Base-by-base conservation (phyloP, 1,140 invertebrate species). In the Heliconius congener region DNA sequence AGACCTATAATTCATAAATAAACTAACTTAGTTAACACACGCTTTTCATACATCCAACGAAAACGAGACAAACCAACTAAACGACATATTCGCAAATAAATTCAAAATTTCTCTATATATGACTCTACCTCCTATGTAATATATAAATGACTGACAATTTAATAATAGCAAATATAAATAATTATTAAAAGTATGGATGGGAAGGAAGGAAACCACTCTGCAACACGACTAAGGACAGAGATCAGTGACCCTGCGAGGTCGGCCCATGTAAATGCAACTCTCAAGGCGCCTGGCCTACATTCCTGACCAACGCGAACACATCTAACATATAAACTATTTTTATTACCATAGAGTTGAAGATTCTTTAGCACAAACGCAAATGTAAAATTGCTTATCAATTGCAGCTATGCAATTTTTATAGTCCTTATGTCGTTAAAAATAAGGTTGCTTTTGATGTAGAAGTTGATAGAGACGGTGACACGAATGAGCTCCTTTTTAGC, bases 151-250 rank as follows among this genome's bases (percentile, higher is more conserved):
- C 27, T 27, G 19, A 60, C 13, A 30, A 72, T 72, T 42, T 13
- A 39, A 8, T 27, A 72, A 72, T 72, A 72, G 71, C 37, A 72
- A 72, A 66, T 66, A 30, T 66, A 66, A 66, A 66, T 66, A 39
- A 39, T 42, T 72, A 72, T 72, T 72, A 72, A 72, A 39, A 72
- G 71, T 77, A 71, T 82, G 81, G 85, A 86, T 86, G 85, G 84
- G 84, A 87, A 87, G 84, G 86, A 87, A 87, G 86, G 86, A 87
- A 87, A 85, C 83, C 84, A 81, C 81, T 82, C 76, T 79, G 84
- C 84, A 84, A 85, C 83, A 83, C 78, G 84, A 82, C 81, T 87
- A 83, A 87, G 86, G 86, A 84, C 86, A 85, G 82, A 84, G 84
- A 84, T 78, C 86, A 85, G 75, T 80, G 86, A 85, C 86, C 86